Conservation (phyloP, 2,797 vertebrate species). For the Lacerta bilineata region DNA sequence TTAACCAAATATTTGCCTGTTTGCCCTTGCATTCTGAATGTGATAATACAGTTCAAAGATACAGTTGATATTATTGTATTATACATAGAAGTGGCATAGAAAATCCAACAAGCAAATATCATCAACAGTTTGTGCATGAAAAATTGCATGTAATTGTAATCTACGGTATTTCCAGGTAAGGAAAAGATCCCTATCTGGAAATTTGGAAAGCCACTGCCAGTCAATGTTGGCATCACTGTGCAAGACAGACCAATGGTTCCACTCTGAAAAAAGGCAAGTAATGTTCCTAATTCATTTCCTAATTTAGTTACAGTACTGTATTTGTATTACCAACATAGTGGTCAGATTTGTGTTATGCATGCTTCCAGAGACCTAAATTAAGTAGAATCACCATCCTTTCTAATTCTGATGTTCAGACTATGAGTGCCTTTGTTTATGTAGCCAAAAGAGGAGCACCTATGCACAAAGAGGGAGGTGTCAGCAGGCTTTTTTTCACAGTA, state of each 20-base stretch:
- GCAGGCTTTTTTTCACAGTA: no score
- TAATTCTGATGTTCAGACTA: no score
- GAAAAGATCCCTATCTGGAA: background rate
- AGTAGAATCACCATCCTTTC: background rate
- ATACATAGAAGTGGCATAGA: background rate
- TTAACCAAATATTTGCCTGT: background rate
- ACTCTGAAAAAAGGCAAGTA: no score
- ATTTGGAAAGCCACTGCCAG: no score
- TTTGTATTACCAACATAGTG: constrained; percentile 68
- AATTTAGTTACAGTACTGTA: constrained; percentile 55
- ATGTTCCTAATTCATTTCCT: constrained; percentile 40
- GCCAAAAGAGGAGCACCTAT: no score
- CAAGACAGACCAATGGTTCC: no score
- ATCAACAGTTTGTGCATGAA: background rate
- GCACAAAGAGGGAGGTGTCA: no score
- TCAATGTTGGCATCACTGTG: no score
- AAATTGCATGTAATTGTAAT: no score
- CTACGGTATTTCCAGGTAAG: background rate
- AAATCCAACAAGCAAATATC: background rate
- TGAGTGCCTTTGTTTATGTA: no score
- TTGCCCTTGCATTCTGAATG: background rate
- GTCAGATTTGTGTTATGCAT: constrained; percentile 45
- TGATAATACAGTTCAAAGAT: background rate
- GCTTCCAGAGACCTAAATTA: constrained; percentile 29
- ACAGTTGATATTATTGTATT: background rate